These are phyloP conservation scores for Bos indicus DNA, from an alignment of 2,113 vertebrate genomes.

Conservation along the genomic window DNA sequence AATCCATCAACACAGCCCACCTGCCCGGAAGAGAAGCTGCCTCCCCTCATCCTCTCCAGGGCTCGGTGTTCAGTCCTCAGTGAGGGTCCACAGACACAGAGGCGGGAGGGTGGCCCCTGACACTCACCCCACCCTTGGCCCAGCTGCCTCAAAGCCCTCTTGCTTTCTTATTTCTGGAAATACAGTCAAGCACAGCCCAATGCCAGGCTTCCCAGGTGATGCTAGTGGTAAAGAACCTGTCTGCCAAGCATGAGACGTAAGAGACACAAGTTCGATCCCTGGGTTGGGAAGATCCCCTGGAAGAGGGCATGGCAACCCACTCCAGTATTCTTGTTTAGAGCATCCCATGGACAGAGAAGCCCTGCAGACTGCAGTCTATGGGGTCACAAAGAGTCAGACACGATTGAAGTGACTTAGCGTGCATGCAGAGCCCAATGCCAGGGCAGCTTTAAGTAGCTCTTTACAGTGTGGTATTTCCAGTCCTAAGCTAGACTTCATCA, in stretches of 20 bases:
- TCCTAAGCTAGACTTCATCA: background rate
- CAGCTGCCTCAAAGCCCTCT: background rate
- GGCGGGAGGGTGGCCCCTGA: background rate
- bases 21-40: fast-evolving
- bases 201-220: background rate
- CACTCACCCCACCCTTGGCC: background rate
- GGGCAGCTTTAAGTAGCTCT: background rate
- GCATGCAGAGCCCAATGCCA: fast-evolving
- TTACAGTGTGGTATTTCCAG: background rate
- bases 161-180: background rate
- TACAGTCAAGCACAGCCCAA: background rate
- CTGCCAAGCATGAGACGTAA: background rate
- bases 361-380: background rate
- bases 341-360: background rate
- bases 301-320: background rate
- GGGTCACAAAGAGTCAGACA: background rate
- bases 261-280: background rate
- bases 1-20: background rate
- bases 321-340: background rate
- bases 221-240: background rate
- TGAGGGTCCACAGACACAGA: background rate
- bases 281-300: background rate
- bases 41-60: background rate
- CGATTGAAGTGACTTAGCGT: background rate
- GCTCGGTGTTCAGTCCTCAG: background rate